Evolutionary conservation across 2,797 vertebrate genomes (phyloP).

Genomic region (Peromyscus attwateri): DNA sequence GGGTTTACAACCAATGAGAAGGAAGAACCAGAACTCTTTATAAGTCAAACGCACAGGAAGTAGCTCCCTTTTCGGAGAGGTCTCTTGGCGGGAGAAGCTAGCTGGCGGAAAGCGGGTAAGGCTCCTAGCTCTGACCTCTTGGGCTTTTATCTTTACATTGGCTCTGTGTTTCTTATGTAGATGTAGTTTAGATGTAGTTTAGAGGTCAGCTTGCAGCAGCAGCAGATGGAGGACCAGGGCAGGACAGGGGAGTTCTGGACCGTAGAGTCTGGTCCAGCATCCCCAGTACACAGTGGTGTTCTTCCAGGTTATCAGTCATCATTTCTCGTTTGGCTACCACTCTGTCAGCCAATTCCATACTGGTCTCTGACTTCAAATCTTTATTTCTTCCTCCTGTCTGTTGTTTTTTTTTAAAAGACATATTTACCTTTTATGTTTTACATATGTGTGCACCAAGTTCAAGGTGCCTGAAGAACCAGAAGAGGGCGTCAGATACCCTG

Average conservation of each 20-base stretch:
- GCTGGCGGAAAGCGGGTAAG: no score
- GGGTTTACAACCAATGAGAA: no score
- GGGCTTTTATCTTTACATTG: no score
- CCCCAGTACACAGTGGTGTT: neutral
- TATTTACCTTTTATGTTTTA: neutral
- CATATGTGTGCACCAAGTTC: neutral
- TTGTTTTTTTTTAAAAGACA: neutral
- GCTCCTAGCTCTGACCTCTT: no score
- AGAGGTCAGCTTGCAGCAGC: neutral
- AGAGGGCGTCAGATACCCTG: neutral
- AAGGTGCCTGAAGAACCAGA: neutral
- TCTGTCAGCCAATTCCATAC: neutral
- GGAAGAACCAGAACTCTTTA: no score
- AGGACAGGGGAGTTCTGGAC: neutral
- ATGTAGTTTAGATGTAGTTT: no score
- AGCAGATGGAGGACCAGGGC: neutral
- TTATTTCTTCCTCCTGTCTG: neutral
- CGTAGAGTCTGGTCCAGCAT: neutral
- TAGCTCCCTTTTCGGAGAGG: no score
- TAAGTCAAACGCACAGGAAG: no score
- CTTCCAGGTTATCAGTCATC: neutral
- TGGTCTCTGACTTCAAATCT: neutral
- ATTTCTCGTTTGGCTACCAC: neutral
- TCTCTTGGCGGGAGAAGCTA: no score
- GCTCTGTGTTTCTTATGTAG: no score